Evolutionary conservation across 2,797 vertebrate genomes (phyloP), one percentile per base, ranked within the genome.

Genomic region (Megalops cyprinoides): DNA sequence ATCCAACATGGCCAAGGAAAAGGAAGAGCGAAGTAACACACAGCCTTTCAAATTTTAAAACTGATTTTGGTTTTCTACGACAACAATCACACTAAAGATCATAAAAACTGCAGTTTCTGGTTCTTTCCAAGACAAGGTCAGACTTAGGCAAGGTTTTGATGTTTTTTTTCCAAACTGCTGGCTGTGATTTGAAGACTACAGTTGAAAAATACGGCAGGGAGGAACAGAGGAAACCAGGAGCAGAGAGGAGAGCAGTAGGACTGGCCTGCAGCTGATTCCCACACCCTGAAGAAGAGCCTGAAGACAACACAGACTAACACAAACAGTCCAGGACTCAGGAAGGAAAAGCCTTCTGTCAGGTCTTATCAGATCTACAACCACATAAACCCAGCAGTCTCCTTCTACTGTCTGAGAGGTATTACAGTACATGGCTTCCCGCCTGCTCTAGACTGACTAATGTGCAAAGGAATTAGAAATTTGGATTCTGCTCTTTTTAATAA

Each of bases 241-340:
- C 62, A 15, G 62, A 67, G 62, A 20, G 67, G 39, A 39, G 67
- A 42, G 37, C 67, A n/a, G 37, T 18, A 37, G 37, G 39, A n/a
- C 25, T 71, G 28, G 89, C 91, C 90, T 89, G 91, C 88, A 88
- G 90, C 82, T 46, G 86, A 87, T 91, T 94, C 92, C 92, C 92
- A 93, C 91, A 89, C 90, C 91, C 92, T 90, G 87, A 90, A 92
- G 90, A 90, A 91, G 92, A 90, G 90, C 85, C 82, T 60, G 80
- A 87, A 84, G 62, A 90, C 67, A 4, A n/a, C 37, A n/a, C 48
- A 0, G 87, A 85, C 48, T 87, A 91, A 92, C 80, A 92, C 89
- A 93, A 93, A 93, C 91, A 92, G 88, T 86, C 82, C 77, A 10
- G n/a, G 83, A 51, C 88, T 90, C 91, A 93, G 92, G 93, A 94